Conservation (phyloP, 1,140 invertebrate species). For the Ridgeia piscesae region DNA sequence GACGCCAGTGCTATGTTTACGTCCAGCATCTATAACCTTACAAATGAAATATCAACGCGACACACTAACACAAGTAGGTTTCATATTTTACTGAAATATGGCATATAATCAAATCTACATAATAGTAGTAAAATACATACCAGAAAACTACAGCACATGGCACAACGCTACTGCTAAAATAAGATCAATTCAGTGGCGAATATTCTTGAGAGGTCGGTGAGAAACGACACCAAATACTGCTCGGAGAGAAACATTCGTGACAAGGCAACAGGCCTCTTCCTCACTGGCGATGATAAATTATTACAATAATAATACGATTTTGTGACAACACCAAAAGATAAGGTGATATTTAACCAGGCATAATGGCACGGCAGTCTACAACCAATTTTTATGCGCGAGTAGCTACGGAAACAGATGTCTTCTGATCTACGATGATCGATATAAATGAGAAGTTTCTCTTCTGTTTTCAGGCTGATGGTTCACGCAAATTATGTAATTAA, state of each 20-base stretch:
- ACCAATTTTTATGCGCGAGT: neutral
- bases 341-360: neutral
- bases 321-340: neutral
- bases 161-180: neutral
- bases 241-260: neutral
- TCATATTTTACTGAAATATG: constrained; percentile 6
- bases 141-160: neutral
- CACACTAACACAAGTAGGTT: neutral
- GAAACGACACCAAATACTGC: neutral
- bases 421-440: neutral
- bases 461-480: no score
- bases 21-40: no score
- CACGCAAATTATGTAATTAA: neutral
- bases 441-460: no score
- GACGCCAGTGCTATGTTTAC: no score
- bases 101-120: constrained; percentile 6
- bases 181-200: neutral
- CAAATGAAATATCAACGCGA: neutral
- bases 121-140: neutral
- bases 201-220: neutral
- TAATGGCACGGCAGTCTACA: neutral
- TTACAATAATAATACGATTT: neutral
- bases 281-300: neutral
- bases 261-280: neutral
- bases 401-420: neutral